Conservation (phyloP, 2,113 vertebrate genomes). For the Ivindomyrus marchei region DNA sequence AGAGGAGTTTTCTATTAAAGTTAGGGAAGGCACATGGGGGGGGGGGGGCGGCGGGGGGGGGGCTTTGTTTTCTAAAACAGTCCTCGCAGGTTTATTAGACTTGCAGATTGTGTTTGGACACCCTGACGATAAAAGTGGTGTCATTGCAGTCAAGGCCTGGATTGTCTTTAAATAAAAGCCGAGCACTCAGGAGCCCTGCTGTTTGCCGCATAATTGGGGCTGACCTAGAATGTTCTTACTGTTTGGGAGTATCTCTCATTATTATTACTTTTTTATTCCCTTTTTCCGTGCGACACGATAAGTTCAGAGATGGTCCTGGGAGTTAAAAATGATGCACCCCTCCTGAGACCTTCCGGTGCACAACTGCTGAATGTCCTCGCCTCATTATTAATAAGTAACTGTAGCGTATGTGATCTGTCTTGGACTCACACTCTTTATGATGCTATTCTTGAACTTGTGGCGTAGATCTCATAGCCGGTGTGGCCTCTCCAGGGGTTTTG, state of each 20-base stretch:
- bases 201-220: not conserved
- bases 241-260: not conserved
- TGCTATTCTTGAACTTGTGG: not conserved
- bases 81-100: not conserved
- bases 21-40: not conserved
- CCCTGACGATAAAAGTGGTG: not conserved
- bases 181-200: not conserved
- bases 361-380: no score
- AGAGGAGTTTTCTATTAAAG: slow-evolving; percentile 23
- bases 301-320: not conserved
- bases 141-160: not conserved
- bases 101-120: slow-evolving; percentile 15
- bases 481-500: not conserved
- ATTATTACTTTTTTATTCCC: not conserved
- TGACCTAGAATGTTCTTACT: not conserved
- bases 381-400: not conserved
- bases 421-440: not conserved
- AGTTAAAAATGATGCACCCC: not conserved
- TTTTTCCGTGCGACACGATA: not conserved
- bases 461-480: not conserved
- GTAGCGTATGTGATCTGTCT: not conserved
- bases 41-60: not conserved
- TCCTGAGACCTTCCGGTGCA: not conserved
- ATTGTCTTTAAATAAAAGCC: not conserved
- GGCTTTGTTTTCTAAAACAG: not conserved